Evolutionary conservation across 2,113 vertebrate species (phyloP).

Genomic region (Alligator mississippiensis): DNA sequence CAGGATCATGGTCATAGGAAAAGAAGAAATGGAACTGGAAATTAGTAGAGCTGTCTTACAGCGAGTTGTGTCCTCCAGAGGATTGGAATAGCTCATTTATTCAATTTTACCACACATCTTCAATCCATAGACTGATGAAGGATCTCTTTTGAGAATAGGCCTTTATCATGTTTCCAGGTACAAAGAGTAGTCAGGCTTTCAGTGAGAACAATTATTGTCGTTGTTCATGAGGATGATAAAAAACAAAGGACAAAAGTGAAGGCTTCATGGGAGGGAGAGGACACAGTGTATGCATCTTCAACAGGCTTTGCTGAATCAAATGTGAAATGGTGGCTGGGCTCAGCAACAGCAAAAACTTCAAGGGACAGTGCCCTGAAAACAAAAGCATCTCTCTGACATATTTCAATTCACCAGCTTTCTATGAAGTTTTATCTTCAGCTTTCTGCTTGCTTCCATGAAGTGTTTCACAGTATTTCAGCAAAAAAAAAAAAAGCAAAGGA

Average conservation of each 20-base stretch:
- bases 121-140: neutral
- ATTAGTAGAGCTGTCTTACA: neutral
- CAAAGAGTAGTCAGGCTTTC: neutral
- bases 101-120: neutral
- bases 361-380: neutral
- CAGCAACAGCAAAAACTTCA: neutral
- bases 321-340: neutral
- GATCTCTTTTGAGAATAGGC: neutral
- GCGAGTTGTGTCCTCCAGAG: neutral
- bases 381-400: neutral
- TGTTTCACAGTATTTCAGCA: neutral
- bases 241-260: neutral
- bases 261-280: neutral
- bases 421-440: neutral
- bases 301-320: neutral
- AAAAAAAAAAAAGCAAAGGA: neutral
- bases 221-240: neutral
- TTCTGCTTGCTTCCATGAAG: fast-evolving
- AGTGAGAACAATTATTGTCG: neutral
- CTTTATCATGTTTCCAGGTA: neutral
- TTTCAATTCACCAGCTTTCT: neutral
- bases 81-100: neutral
- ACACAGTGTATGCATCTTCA: neutral
- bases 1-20: neutral
- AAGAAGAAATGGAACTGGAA: neutral